phyloP scores from a whole-genome alignment of 2,113 vertebrate species.

The Corythornis vintsioides region DNA sequence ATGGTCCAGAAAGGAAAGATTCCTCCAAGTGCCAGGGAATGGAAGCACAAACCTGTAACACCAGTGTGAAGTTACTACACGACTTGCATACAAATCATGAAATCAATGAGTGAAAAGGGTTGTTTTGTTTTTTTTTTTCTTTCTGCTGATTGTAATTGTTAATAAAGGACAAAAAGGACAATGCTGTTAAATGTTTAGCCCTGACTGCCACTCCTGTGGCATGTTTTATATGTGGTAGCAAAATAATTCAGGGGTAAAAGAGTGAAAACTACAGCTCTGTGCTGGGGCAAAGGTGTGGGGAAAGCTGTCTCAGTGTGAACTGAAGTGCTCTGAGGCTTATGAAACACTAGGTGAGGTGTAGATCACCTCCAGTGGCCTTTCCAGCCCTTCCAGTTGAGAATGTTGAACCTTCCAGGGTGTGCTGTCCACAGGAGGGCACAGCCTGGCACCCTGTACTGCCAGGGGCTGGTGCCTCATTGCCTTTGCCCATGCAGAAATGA shows the following conservation, averaged over 20 bases:
- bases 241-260: conserved; percentile 55
- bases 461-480: too few species aligned
- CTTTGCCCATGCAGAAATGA: too few species aligned
- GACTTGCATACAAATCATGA: conserved; percentile 58
- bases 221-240: conserved; percentile 60
- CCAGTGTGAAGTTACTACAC: conserved; percentile 65
- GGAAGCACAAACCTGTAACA: conserved; percentile 78
- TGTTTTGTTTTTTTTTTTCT: neutral
- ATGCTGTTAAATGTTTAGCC: conserved; percentile 52
- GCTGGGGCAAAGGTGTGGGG: conserved; percentile 62
- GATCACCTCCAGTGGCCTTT: too few species aligned
- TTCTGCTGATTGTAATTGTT: conserved; percentile 66
- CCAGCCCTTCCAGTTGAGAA: too few species aligned
- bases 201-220: conserved; percentile 55
- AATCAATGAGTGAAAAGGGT: conserved; percentile 53
- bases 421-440: too few species aligned
- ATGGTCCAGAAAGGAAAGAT: conserved; percentile 64
- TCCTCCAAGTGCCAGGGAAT: conserved; percentile 74
- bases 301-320: conserved; percentile 66
- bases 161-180: conserved; percentile 70
- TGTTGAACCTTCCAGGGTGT: too few species aligned
- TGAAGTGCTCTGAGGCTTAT: conserved; percentile 18
- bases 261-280: conserved; percentile 66
- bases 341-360: too few species aligned
- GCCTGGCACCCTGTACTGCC: too few species aligned